These are phyloP conservation scores for Athripsodes cinereus DNA, from an alignment of 2,888 invertebrate genomes.

Conservation along the genomic window DNA sequence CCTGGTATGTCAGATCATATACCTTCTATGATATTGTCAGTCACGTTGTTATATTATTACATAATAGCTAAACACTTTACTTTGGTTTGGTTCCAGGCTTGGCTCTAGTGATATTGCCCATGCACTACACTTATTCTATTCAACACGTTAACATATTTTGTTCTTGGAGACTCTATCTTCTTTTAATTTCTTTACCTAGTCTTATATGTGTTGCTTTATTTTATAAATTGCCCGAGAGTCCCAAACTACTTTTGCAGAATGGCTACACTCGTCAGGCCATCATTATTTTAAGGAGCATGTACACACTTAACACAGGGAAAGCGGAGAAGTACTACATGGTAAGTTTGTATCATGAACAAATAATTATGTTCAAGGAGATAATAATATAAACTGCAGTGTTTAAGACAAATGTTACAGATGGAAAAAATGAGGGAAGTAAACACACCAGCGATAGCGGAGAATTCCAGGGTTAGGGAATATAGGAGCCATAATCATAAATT, in stretches of 20 bases:
- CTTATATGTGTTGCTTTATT: conserved; percentile 54
- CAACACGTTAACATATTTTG: conserved; percentile 37
- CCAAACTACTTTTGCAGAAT: conserved; percentile 57
- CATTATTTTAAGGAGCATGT: conserved; percentile 51
- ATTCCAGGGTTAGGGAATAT: no score
- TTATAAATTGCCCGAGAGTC: conserved; percentile 62
- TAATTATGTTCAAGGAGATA: no score
- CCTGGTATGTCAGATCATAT: conserved; percentile 49
- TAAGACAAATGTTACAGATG: no score
- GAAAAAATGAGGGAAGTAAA: no score
- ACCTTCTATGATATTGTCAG: no score
- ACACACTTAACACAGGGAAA: conserved; percentile 46
- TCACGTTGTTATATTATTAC: no score
- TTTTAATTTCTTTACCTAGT: conserved; percentile 59
- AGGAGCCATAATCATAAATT: no score
- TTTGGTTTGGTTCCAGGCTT: conserved; percentile 47
- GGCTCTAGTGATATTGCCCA: conserved; percentile 62
- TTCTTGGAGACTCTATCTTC: conserved; percentile 68
- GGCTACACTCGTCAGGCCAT: conserved; percentile 54
- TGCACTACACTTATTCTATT: conserved; percentile 33
- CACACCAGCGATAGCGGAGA: no score
- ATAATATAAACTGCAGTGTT: no score
- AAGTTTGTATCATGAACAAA: conserved; percentile 18
- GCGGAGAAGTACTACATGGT: conserved; percentile 49
- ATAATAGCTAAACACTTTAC: no score